Conservation (phyloP, 2,888 invertebrate species). For the Phorcus lineatus region DNA sequence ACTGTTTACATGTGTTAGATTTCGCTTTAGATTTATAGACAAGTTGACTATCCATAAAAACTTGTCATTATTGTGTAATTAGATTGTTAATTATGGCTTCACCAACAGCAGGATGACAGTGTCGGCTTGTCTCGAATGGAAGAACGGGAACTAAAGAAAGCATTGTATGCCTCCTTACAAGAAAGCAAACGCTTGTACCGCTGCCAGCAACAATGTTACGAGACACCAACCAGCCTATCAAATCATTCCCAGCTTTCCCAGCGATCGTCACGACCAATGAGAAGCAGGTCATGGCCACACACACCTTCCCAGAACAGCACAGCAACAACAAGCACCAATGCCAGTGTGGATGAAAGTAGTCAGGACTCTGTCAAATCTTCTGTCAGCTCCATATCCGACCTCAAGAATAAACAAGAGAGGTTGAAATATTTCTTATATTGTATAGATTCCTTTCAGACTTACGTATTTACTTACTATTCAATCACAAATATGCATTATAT, state of each 20-base stretch:
- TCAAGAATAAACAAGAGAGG: constrained; percentile 10
- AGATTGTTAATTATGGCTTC: no score
- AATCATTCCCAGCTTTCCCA: not conserved
- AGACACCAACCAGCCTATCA: not conserved
- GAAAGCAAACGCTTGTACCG: constrained; percentile 48
- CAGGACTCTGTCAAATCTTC: constrained; percentile 55
- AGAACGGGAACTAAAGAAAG: constrained; percentile 74
- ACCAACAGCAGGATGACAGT: constrained; percentile 56
- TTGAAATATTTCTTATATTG: not conserved
- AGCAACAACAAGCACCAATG: constrained; percentile 30
- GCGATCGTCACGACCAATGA: not conserved
- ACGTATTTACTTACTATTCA: no score
- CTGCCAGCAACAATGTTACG: not conserved
- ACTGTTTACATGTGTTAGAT: no score
- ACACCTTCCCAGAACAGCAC: constrained; percentile 5
- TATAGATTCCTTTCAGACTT: no score
- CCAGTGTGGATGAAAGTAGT: constrained; percentile 54
- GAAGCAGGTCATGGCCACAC: not conserved
- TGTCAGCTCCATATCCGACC: not conserved
- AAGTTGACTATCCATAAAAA: no score
- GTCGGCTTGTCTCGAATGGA: constrained; percentile 74
- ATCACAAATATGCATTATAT: no score
- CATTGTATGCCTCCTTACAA: constrained; percentile 75
- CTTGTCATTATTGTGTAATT: no score
- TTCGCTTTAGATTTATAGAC: no score